These are phyloP conservation scores for Tridacna crocea DNA, from an alignment of 2,888 invertebrate species.

Conservation along the genomic window DNA sequence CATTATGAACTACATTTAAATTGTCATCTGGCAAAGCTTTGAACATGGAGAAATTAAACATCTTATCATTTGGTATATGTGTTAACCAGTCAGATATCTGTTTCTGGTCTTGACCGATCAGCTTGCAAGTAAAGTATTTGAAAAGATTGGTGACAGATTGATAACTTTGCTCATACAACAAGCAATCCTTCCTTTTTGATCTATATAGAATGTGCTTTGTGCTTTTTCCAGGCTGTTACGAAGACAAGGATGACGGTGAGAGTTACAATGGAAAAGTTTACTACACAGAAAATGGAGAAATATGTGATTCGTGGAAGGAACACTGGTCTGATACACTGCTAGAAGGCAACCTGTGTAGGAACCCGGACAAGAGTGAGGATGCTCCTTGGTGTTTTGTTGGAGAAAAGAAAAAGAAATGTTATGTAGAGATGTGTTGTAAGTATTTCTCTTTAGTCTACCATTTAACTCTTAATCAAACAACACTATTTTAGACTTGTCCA, in stretches of 20 bases:
- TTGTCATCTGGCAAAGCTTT: no score
- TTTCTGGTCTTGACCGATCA: no score
- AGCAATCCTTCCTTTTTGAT: no score
- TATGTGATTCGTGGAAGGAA: background rate
- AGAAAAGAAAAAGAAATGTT: background rate
- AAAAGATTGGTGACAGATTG: no score
- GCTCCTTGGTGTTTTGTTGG: constrained; percentile 9
- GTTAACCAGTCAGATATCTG: no score
- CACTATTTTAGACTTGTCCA: background rate
- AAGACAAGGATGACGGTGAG: background rate
- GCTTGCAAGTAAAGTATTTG: no score
- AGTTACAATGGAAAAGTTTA: constrained; percentile 1
- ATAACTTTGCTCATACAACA: no score
- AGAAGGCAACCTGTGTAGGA: background rate
- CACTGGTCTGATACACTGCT: background rate
- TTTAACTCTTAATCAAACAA: background rate
- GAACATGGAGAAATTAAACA: no score
- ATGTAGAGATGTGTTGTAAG: constrained; percentile 14
- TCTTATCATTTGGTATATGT: no score
- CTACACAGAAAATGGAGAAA: constrained; percentile 12
- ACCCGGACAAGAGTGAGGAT: background rate
- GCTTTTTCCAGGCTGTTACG: constrained; percentile 13
- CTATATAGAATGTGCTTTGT: background rate
- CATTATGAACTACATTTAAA: no score
- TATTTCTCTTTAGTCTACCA: background rate